These are phyloP conservation scores for Caenorhabditis macrosperma DNA, from an alignment of 2,888 invertebrate species.

Conservation along the genomic window DNA sequence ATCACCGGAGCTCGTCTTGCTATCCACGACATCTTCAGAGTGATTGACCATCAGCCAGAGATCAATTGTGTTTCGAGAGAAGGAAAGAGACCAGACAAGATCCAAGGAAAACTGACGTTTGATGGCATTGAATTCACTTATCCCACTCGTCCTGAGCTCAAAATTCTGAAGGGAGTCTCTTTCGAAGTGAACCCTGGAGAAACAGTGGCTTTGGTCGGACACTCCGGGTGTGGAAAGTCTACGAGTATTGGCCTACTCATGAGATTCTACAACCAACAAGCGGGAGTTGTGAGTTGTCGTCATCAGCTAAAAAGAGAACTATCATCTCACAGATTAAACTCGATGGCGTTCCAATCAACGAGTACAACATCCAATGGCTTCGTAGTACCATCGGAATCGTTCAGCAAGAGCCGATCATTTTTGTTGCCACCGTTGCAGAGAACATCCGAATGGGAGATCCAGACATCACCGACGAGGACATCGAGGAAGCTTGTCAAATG, in stretches of 20 bases:
- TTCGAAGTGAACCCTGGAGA: slow-evolving; percentile 71
- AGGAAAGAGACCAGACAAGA: slow-evolving; percentile 81
- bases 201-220: slow-evolving; percentile 75
- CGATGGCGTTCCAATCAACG: slow-evolving; percentile 80
- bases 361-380: slow-evolving; percentile 79
- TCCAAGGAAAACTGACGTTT: slow-evolving; percentile 82
- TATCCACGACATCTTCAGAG: slow-evolving; percentile 83
- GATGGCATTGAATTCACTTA: slow-evolving; percentile 81
- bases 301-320: background rate
- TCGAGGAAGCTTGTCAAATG: slow-evolving; percentile 67
- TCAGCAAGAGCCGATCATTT: slow-evolving; percentile 82
- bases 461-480: slow-evolving; percentile 70
- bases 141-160: slow-evolving; percentile 81
- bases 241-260: slow-evolving; percentile 71
- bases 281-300: slow-evolving; percentile 54
- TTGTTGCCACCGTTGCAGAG: slow-evolving; percentile 80
- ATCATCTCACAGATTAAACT: slow-evolving; percentile 78
- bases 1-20: slow-evolving; percentile 89
- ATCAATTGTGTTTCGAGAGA: slow-evolving; percentile 81
- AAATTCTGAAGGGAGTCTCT: slow-evolving; percentile 72
- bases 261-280: slow-evolving; percentile 72
- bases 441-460: slow-evolving; percentile 81
- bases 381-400: slow-evolving; percentile 81
- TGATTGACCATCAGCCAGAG: slow-evolving; percentile 82
- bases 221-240: slow-evolving; percentile 76